phyloP scores from a whole-genome alignment of 2,113 vertebrate genomes.

The Origma solitaria region DNA sequence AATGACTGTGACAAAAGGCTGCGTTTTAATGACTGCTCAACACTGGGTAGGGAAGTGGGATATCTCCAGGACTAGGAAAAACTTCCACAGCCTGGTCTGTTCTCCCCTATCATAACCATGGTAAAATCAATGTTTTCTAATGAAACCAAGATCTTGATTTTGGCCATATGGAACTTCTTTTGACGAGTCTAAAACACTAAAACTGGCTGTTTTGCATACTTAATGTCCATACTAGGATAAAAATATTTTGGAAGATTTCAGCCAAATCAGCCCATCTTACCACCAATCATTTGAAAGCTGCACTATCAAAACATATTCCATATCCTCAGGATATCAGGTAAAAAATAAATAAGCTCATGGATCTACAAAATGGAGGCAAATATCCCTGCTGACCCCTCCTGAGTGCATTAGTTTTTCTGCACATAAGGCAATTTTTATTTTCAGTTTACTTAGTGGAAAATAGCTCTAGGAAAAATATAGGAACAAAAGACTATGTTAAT shows the following conservation, averaged over 20 bases:
- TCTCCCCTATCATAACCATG: neutral
- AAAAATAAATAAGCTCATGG: neutral
- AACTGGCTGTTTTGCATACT: neutral
- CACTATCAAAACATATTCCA: neutral
- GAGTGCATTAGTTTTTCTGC: neutral
- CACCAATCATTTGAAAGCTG: neutral
- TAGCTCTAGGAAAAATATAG: neutral
- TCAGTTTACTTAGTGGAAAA: neutral
- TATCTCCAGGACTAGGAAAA: neutral
- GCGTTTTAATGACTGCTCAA: neutral
- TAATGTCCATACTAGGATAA: neutral
- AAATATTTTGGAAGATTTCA: neutral
- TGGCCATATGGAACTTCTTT: neutral
- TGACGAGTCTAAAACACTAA: neutral
- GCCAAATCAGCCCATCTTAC: neutral
- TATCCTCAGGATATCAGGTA: neutral
- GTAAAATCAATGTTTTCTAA: neutral
- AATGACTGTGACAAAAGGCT: neutral
- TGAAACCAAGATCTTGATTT: neutral
- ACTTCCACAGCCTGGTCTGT: neutral
- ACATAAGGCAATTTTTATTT: neutral
- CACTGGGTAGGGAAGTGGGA: neutral
- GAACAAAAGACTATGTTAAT: neutral
- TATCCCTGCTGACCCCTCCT: neutral
- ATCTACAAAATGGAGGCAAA: neutral